Evolutionary conservation across 2,888 invertebrate species (phyloP).

Genomic region (Cheilosia variabilis): DNA sequence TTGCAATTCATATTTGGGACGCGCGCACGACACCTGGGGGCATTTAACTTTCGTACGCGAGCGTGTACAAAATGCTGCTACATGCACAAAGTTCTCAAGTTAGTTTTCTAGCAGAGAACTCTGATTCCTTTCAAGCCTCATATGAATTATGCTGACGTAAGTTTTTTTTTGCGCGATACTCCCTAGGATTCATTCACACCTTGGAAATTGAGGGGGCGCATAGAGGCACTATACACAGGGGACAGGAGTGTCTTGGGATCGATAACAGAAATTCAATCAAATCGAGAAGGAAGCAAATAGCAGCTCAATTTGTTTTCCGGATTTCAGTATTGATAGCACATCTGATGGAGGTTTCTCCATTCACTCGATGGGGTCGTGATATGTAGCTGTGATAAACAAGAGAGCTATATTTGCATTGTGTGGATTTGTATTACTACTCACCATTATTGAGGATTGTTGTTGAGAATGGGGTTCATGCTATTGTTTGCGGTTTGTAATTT

Average conservation of each 20-base stretch:
- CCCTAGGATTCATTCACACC: background rate
- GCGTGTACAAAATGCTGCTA: constrained; percentile 4
- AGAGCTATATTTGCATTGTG: constrained; percentile 21
- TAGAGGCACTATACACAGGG: background rate
- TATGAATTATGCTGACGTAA: constrained; percentile 39
- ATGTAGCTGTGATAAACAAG: background rate
- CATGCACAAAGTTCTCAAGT: constrained; percentile 25
- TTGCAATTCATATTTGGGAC: constrained; percentile 28
- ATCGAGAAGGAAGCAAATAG: background rate
- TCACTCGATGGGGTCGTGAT: background rate
- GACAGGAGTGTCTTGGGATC: constrained; percentile 17
- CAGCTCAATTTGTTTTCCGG: constrained; percentile 44
- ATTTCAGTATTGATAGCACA: constrained; percentile 42
- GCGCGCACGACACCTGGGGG: constrained; percentile 23
- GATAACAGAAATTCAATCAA: constrained; percentile 49
- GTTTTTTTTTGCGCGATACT: constrained; percentile 1
- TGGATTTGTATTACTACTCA: constrained; percentile 13
- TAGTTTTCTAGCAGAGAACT: constrained; percentile 16
- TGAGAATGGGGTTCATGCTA: constrained; percentile 1
- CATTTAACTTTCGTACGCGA: constrained; percentile 36
- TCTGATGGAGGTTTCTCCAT: constrained; percentile 50
- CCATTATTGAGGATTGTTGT: background rate
- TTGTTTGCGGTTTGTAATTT: too few species aligned
- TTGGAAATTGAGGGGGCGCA: constrained; percentile 5
- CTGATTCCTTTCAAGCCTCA: constrained; percentile 6